Evolutionary conservation across 2,797 vertebrate species (phyloP), one percentile per base, ranked within the genome.

Genomic region (Euthynnus affinis): DNA sequence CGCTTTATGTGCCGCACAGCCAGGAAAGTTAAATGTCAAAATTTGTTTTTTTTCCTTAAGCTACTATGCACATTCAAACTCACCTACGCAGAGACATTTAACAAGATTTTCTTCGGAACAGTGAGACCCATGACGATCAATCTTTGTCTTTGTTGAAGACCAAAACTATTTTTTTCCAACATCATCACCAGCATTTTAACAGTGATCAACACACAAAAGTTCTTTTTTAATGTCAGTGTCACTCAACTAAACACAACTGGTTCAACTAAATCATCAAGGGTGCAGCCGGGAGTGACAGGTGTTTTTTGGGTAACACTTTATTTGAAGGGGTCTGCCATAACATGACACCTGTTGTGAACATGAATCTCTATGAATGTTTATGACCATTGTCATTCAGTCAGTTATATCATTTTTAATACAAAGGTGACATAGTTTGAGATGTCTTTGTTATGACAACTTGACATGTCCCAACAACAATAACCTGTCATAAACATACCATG

Each of bases 371-470:
- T 62, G n/a, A n/a, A n/a, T n/a, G n/a, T n/a, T n/a, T n/a, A n/a
- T n/a, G n/a, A n/a, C n/a, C n/a, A n/a, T n/a, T n/a, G n/a, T 62
- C 60, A 62, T 62, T 62, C n/a, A 37, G 60, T 42, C 2, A 7
- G 1, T 63, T 42, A 63, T 44, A 20, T 22, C 9, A 63, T 15
- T 63, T 63, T 63, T n/a, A 46, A 63, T 63, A n/a, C 42, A 42
- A 65, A 49, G 63, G 2, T 65, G 63, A 65, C 63, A 48, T 34
- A 51, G 46, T 65, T 51, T 49, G 22, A 27, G 63, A 49, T 51
- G 63, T 49, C 3, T 32, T 66, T 66, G 42, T 66, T 20, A 51
- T 66, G 46, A 51, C 63, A 66, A n/a, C n/a, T n/a, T n/a, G n/a
- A n/a, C n/a, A n/a, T n/a, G n/a, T n/a, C n/a, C n/a, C n/a, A 17